Evolutionary conservation across 2,888 invertebrate species (phyloP).

Genomic region (Drosophila subsilvestris): DNA sequence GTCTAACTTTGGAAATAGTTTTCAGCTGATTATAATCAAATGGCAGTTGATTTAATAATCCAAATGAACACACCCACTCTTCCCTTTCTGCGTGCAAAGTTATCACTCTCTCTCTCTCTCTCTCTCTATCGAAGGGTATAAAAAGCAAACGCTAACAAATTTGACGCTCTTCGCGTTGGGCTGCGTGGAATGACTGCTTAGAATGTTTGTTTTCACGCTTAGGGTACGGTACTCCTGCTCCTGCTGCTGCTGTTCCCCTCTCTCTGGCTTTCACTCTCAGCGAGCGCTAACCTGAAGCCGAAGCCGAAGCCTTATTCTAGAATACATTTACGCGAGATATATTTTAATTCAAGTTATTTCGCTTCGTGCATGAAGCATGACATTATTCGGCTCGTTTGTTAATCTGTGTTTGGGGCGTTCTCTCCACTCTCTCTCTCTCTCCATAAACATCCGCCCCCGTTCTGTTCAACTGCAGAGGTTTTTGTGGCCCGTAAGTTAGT

Average conservation of each 20-base stretch:
- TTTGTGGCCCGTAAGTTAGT: not conserved
- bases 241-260: not conserved
- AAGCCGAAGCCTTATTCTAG: not conserved
- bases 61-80: slow-evolving; percentile 11
- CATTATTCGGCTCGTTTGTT: not conserved
- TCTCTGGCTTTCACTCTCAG: not conserved
- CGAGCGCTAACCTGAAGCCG: not conserved
- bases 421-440: not conserved
- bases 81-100: slow-evolving; percentile 8
- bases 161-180: not conserved
- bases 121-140: too few relatives aligned
- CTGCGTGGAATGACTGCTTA: not conserved
- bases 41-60: not conserved
- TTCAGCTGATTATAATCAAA: too few relatives aligned
- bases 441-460: not conserved
- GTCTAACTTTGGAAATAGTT: too few relatives aligned
- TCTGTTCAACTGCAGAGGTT: not conserved
- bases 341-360: not conserved
- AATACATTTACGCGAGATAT: not conserved
- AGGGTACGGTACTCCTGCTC: not conserved
- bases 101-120: not conserved
- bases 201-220: too few relatives aligned
- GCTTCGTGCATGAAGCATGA: not conserved
- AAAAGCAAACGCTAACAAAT: not conserved
- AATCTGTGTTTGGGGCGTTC: not conserved